Base-by-base conservation (phyloP, 2,888 invertebrate genomes). In the Lasiommata megera region DNA sequence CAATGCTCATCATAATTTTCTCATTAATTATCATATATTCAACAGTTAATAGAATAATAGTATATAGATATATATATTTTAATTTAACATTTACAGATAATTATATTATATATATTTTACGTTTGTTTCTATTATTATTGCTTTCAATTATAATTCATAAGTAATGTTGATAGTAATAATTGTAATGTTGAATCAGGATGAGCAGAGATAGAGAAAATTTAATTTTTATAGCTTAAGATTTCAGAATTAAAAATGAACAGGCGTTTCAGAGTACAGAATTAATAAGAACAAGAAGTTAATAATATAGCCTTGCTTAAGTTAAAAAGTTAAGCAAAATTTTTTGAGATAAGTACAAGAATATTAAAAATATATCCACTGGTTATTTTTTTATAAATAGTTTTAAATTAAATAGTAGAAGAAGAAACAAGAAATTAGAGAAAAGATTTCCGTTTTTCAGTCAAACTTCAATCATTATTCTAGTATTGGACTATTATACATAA, bases 1-100 rank as follows among this genome's bases (percentile, higher is more conserved):
- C 73, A 68, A 82, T 88, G 86, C 87, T 85, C 88, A 87, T 84
- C 86, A 54, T 71, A 79, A 79, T 80, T 78, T 80, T 71, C 64
- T 64, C 51, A 56, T 58, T 54, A 52, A 44, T 41, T 56, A 64
- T 65, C 58, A 67, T 62, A 59, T 61, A 56, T 41, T 59, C 60
- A 64, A 67, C 66, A 66, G 62, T 65, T 56, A 51, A 61, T 66
- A 64, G 60, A 67, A 63, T 65, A 64, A 66, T 65, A 23, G 2
- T 23, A 46, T 11, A 34, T 34, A 34, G 9, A 34, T 29, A 29
- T 46, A 46, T 28, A 63, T 63, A 61, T 64, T 63, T 58, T 61
- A 59, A 65, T 52, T 52, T 60, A 68, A 67, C 64, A 65, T 58
- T 61, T 61, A 65, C 48, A 55, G 62, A 59, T 61, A 58, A 58